phyloP scores from a whole-genome alignment of 2,113 vertebrate genomes.

The Plecturocebus donacophilus region DNA sequence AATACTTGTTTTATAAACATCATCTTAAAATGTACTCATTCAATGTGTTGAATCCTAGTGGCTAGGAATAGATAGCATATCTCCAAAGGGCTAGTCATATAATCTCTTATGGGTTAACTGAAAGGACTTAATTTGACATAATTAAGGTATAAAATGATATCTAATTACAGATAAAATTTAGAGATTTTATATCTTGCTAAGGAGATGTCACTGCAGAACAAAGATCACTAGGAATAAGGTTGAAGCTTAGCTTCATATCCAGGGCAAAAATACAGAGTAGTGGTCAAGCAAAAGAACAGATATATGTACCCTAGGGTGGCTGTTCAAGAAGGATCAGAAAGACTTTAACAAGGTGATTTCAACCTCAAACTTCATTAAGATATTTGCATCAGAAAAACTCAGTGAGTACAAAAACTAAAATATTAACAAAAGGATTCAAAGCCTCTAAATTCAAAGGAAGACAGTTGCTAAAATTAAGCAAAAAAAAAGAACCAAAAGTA shows the following conservation, averaged over 20 bases:
- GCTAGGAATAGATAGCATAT: not conserved
- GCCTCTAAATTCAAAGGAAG: not conserved
- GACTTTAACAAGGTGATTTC: not conserved
- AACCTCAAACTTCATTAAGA: not conserved
- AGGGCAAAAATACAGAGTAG: not conserved
- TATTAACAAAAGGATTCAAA: not conserved
- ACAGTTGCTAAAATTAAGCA: not conserved
- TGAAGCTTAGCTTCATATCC: not conserved
- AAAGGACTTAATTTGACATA: not conserved
- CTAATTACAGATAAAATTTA: not conserved
- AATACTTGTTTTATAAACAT: slow-evolving; percentile 19
- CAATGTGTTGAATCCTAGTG: not conserved
- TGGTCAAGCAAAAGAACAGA: not conserved
- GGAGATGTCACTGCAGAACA: not conserved
- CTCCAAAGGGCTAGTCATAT: not conserved
- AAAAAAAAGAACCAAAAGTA: not conserved
- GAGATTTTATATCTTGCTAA: not conserved
- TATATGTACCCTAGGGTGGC: not conserved
- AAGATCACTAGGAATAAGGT: not conserved
- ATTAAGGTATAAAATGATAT: not conserved
- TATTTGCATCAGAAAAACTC: not conserved
- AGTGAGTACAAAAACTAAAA: not conserved
- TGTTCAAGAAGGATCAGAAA: not conserved
- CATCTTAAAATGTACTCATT: not conserved
- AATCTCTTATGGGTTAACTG: not conserved